Conservation (phyloP, 2,888 invertebrate genomes). For the Leistus spinibarbis region DNA sequence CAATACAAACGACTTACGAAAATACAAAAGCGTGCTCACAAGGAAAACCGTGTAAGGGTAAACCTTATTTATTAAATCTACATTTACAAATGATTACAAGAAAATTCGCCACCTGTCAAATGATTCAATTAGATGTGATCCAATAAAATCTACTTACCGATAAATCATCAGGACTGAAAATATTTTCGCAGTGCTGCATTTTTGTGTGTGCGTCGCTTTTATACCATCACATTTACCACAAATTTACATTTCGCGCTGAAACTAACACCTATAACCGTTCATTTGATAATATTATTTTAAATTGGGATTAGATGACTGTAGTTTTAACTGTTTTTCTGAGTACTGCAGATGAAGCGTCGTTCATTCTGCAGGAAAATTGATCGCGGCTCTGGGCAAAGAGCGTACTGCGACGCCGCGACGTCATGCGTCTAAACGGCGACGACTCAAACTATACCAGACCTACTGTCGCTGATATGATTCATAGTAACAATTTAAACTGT, state of each 20-base stretch:
- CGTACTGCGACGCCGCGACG: slow-evolving; percentile 46
- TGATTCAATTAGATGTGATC: background rate
- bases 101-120: too few relatives aligned
- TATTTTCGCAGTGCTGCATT: slow-evolving; percentile 32
- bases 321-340: background rate
- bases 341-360: slow-evolving; percentile 20
- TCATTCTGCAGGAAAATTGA: slow-evolving; percentile 43
- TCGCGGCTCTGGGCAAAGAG: slow-evolving; percentile 45
- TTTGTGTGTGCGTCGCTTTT: background rate
- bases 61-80: too few relatives aligned
- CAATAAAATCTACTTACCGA: slow-evolving; percentile 14
- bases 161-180: slow-evolving; percentile 5
- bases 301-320: background rate
- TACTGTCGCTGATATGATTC: slow-evolving; percentile 14
- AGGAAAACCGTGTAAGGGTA: too few relatives aligned
- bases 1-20: too few relatives aligned
- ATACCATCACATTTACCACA: background rate
- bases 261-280: background rate
- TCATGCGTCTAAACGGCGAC: slow-evolving; percentile 46
- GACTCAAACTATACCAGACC: slow-evolving; percentile 17
- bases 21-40: too few relatives aligned
- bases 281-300: background rate
- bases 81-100: too few relatives aligned
- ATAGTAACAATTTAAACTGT: background rate
- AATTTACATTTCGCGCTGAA: background rate